Evolutionary conservation across 2,113 vertebrate species (phyloP).

Genomic region (Columba janthina): DNA sequence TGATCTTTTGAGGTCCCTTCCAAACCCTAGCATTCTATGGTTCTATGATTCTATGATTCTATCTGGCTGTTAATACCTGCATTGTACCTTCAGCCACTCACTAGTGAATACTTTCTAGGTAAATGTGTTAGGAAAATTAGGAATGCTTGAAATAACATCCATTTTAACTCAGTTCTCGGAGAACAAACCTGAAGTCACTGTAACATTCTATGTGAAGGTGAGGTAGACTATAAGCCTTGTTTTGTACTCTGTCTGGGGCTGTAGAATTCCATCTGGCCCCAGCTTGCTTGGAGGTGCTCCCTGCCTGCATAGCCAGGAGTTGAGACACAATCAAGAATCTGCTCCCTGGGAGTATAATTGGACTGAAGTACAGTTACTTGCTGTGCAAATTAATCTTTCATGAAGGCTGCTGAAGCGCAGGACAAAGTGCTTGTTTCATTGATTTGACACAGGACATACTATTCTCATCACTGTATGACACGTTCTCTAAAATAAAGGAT

Average conservation of each 20-base stretch:
- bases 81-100: neutral
- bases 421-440: slow-evolving; percentile 38
- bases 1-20: too few species aligned
- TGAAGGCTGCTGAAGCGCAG: neutral
- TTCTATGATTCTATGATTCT: too few species aligned
- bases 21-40: too few species aligned
- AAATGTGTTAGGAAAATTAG: neutral
- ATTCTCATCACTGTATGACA: slow-evolving; percentile 34
- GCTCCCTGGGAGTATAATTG: slow-evolving; percentile 41
- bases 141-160: neutral
- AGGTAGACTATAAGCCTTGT: neutral
- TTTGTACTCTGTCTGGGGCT: neutral
- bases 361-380: neutral
- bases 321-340: neutral
- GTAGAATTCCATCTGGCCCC: neutral
- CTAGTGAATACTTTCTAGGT: neutral
- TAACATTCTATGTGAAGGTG: neutral
- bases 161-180: neutral
- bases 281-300: neutral
- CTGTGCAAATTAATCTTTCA: slow-evolving; percentile 39
- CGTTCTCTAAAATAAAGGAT: slow-evolving; percentile 27
- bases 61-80: neutral
- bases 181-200: neutral
- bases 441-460: slow-evolving; percentile 53
- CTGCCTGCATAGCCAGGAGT: neutral